A percentile compares a stretch with the other conserved stretches of the same genome.
Conservation (phyloP, 2,888 invertebrate species). For the Liopterus haemorrhoidalis region DNA sequence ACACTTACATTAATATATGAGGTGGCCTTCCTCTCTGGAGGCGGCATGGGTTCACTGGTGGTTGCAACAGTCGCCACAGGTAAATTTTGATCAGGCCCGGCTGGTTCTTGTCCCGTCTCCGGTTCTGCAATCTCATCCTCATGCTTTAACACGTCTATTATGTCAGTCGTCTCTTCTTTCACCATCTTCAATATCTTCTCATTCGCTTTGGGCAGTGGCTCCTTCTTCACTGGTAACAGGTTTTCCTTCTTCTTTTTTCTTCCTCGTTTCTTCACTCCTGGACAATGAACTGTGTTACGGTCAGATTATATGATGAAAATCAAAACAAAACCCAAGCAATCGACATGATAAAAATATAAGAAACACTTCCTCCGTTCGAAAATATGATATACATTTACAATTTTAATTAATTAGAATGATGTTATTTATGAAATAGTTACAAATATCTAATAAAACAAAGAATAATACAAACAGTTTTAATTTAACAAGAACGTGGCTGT, state of each 20-base stretch:
- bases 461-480: no score
- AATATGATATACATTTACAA: no score
- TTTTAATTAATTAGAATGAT: no score
- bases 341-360: no score
- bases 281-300: no score
- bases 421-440: no score
- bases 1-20: conserved; percentile 56
- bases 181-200: conserved; percentile 24
- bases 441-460: no score
- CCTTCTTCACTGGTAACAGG: conserved; percentile 33
- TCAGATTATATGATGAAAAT: no score
- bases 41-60: conserved; percentile 48
- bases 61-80: conserved; percentile 44
- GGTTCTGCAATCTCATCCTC: conserved; percentile 48
- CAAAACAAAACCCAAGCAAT: no score
- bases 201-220: conserved; percentile 33
- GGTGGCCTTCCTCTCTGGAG: conserved; percentile 54
- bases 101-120: conserved; percentile 52
- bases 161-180: conserved; percentile 21
- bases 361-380: no score
- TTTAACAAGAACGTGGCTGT: no score
- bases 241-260: conserved; percentile 44
- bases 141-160: conserved; percentile 12
- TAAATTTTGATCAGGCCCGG: conserved; percentile 51
- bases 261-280: conserved; percentile 41